Base-by-base conservation (phyloP, 2,797 vertebrate genomes). In the Pipistrellus kuhlii region DNA sequence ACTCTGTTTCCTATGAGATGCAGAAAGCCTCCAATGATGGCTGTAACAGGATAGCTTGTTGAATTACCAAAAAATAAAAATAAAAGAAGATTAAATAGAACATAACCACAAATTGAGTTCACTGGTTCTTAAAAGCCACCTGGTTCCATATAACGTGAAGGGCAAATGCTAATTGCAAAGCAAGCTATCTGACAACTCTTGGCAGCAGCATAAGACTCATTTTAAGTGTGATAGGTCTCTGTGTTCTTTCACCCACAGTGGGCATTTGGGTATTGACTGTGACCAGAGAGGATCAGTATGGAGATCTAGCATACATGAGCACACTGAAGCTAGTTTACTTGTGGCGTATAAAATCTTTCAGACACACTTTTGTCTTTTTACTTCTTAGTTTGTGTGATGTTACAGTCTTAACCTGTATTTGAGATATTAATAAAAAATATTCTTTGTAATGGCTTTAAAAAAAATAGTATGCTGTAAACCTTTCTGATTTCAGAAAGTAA, bases 371-470 rank as follows among this genome's bases (percentile, higher is more conserved):
- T 38, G 6, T 38, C 0, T 84, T 94, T 78, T 83, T 6, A 46
- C 20, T 66, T 90, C 57, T 66, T 71, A 72, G 64, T 73, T 25
- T 73, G 44, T 38, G 77, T 51, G 11, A 46, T 73, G 4, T 44
- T 77, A 81, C 72, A 10, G n/a, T 78, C 85, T 90, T 90, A 76
- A 66, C 82, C 51, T 76, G 41, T 66, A 77, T 86, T 90, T 89
- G 27, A 88, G 68, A 88, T 59, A 6, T 78, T 82, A 94, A 81
- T 86, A 73, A 94, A 72, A 94, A 93, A 85, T 62, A 76, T 46
- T 72, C 59, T 91, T 73, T 75, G 23, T 5, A 93, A 76, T 59
- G 51, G 44, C 64, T 92, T 55, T 48, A 93, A 88, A 77, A 77
- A 77, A 23, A 11, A 32, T 9, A 90, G 85, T 85, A 44, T 57